Conservation (phyloP, 2,113 vertebrate species). For the Halichoeres trimaculatus region DNA sequence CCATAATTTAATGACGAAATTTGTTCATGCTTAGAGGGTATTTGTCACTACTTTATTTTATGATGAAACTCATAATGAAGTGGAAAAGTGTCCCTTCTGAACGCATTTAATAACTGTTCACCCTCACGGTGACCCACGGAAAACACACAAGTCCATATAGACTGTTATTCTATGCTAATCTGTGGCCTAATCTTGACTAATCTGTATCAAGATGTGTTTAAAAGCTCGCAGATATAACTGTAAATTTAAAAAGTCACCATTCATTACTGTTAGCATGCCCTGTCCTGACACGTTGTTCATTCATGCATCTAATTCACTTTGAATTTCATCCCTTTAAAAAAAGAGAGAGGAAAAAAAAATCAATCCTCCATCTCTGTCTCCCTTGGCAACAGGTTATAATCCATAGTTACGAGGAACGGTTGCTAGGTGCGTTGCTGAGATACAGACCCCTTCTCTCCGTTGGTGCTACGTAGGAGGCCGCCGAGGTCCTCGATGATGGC, state of each 20-base stretch:
- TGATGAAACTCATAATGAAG: background rate
- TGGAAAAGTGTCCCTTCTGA: background rate
- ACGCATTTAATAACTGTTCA: background rate
- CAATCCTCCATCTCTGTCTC: slow-evolving; percentile 85
- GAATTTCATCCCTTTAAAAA: slow-evolving; percentile 68
- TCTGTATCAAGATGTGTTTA: slow-evolving; percentile 12
- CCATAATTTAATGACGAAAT: background rate
- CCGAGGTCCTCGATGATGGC: slow-evolving; percentile 79
- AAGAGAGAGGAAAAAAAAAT: slow-evolving; percentile 72
- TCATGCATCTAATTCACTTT: slow-evolving; percentile 70
- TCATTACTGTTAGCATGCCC: slow-evolving; percentile 50
- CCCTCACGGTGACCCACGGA: background rate
- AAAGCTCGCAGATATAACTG: slow-evolving; percentile 16
- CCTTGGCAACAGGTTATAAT: slow-evolving; percentile 89
- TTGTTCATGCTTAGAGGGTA: background rate
- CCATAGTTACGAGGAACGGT: slow-evolving; percentile 85
- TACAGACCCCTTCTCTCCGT: slow-evolving; percentile 81
- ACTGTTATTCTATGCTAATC: slow-evolving; percentile 6
- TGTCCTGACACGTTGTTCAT: slow-evolving; percentile 65
- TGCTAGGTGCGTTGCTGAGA: slow-evolving; percentile 87
- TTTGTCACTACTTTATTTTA: background rate
- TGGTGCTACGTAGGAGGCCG: slow-evolving; percentile 80
- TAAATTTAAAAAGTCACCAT: slow-evolving; percentile 49
- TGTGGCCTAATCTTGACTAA: slow-evolving; percentile 26
- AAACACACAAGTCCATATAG: background rate